A percentile compares a stretch with the other conserved stretches of the same genome.
Conservation (phyloP, 2,113 vertebrate species). For the Rhombomys opimus region DNA sequence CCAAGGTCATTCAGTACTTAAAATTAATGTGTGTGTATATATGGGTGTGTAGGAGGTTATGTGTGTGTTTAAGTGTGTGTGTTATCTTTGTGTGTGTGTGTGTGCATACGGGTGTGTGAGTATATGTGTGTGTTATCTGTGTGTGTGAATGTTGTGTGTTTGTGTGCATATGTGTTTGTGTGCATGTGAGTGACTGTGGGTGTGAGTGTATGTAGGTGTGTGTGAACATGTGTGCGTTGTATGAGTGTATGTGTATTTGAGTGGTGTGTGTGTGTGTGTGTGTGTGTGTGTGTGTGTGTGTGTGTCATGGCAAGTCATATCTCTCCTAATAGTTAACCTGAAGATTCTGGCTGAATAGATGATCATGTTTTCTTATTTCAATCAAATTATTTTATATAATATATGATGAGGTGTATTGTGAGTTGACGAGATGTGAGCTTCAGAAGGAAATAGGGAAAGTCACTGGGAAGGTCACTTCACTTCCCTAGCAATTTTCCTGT, state of each 20-base stretch:
- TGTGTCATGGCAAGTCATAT: neutral
- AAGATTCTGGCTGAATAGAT: neutral
- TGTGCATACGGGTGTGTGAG: too few species aligned
- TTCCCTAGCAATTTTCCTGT: neutral
- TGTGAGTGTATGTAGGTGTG: neutral
- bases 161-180: neutral
- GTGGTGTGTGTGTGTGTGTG: neutral
- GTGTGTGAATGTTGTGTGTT: neutral
- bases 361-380: neutral
- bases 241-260: neutral
- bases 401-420: neutral
- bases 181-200: neutral
- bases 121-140: too few species aligned
- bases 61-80: neutral
- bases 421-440: neutral
- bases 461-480: neutral
- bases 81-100: neutral
- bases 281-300: neutral
- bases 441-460: neutral
- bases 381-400: neutral
- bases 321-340: constrained; percentile 22
- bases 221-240: neutral
- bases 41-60: neutral
- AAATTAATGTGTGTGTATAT: neutral
- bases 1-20: constrained; percentile 22